These are phyloP conservation scores for Colletes collaris DNA, from an alignment of 2,888 invertebrate species.

Conservation along the genomic window DNA sequence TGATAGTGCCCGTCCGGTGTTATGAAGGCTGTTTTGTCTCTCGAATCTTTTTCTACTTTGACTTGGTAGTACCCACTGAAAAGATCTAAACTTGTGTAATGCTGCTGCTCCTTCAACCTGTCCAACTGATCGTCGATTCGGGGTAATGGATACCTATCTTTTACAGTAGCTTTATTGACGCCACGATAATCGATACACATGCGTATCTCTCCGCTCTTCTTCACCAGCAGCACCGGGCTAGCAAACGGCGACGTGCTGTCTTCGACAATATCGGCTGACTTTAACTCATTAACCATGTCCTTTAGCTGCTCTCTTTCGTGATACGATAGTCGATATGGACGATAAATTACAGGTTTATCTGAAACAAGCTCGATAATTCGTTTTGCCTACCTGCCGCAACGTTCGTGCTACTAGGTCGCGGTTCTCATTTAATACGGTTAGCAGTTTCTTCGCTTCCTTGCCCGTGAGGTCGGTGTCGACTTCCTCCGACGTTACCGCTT, in stretches of 20 bases:
- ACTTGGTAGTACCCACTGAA: not conserved
- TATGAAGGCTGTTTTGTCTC: not conserved
- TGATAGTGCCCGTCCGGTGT: not conserved
- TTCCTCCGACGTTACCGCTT: no score
- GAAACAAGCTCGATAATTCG: slow-evolving; percentile 59
- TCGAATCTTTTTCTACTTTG: no score
- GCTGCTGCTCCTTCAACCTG: not conserved
- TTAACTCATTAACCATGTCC: slow-evolving; percentile 46
- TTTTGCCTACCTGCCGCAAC: not conserved
- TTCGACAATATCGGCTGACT: slow-evolving; percentile 48
- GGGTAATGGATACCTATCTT: slow-evolving; percentile 54
- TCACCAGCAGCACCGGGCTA: not conserved
- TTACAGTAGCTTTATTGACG: slow-evolving; percentile 72
- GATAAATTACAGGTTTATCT: slow-evolving; percentile 63
- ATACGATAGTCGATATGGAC: slow-evolving; percentile 69
- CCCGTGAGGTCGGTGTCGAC: no score
- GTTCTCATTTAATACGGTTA: no score
- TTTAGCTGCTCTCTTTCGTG: slow-evolving; percentile 61
- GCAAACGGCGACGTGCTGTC: slow-evolving; percentile 63
- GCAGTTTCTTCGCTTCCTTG: no score
- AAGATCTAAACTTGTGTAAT: slow-evolving; percentile 2
- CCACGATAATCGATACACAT: slow-evolving; percentile 69
- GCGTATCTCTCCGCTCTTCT: slow-evolving; percentile 20
- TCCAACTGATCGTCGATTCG: not conserved
- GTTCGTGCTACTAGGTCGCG: no score